These are phyloP conservation scores for Drosophila borborema DNA, from an alignment of 2,888 invertebrate species.

Conservation along the genomic window DNA sequence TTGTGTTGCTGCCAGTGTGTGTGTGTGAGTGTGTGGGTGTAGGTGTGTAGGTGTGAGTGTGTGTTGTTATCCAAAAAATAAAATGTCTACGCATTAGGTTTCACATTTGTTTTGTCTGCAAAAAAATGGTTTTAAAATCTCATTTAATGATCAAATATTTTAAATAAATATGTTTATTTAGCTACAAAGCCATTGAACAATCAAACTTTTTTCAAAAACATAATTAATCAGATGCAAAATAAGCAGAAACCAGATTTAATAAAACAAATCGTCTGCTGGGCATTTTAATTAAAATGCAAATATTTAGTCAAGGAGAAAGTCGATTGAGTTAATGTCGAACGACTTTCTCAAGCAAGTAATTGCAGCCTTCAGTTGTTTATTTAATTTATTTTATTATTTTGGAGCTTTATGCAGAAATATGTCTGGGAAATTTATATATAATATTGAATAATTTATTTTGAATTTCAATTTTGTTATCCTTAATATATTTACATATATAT, in stretches of 20 bases:
- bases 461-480: no score
- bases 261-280: background rate
- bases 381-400: background rate
- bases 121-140: slow-evolving; percentile 13
- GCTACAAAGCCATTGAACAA: background rate
- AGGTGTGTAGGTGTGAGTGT: slow-evolving; percentile 2
- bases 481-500: no score
- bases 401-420: background rate
- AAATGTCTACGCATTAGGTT: slow-evolving; percentile 43
- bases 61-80: slow-evolving; percentile 38
- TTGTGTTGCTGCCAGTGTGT: slow-evolving; percentile 8
- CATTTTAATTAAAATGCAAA: slow-evolving; percentile 33
- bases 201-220: background rate
- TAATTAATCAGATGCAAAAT: background rate
- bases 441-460: background rate
- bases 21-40: background rate
- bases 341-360: slow-evolving; percentile 24
- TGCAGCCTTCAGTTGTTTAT: slow-evolving; percentile 6
- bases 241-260: background rate
- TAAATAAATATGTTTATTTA: background rate
- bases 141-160: slow-evolving; percentile 5
- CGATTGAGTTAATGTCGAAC: slow-evolving; percentile 18
- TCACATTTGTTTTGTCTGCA: slow-evolving; percentile 67
- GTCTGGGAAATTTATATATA: no score
- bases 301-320: slow-evolving; percentile 44